phyloP scores from a whole-genome alignment of 1,140 invertebrate genomes.

The Goniozus legneri region DNA sequence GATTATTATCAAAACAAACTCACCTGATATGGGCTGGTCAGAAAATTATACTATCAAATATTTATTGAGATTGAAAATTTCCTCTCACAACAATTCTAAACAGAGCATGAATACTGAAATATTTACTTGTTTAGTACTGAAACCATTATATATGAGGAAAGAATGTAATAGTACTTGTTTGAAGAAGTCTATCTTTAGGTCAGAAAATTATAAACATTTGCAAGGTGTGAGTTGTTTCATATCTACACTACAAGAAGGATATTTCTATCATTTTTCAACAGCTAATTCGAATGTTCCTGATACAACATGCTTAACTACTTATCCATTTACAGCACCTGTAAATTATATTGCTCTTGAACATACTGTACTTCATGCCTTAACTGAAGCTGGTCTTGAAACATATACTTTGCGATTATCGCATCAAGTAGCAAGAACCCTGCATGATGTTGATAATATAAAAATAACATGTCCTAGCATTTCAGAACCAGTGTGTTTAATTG shows the following conservation, averaged over 20 bases:
- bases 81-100: conserved; percentile 21
- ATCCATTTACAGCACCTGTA: conserved; percentile 71
- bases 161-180: conserved; percentile 27
- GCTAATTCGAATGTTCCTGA: conserved; percentile 26
- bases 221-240: conserved; percentile 53
- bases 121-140: conserved; percentile 43
- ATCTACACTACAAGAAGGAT: conserved; percentile 59
- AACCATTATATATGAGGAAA: conserved; percentile 45
- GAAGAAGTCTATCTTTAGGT: conserved; percentile 47
- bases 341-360: conserved; percentile 64
- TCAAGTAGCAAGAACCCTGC: conserved; percentile 45
- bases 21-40: conserved; percentile 47
- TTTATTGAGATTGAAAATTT: conserved; percentile 41
- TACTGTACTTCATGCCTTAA: conserved; percentile 70
- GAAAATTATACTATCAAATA: conserved; percentile 46
- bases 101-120: conserved; percentile 30
- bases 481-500: conserved; percentile 69
- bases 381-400: conserved; percentile 73
- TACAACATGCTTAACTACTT: conserved; percentile 47
- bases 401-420: conserved; percentile 69
- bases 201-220: conserved; percentile 42
- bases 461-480: conserved; percentile 57
- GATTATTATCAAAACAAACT: conserved; percentile 46
- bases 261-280: conserved; percentile 57
- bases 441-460: conserved; percentile 35